Evolutionary conservation across 2,113 vertebrate species (phyloP).

Genomic region (Notarius lentiginosus): DNA sequence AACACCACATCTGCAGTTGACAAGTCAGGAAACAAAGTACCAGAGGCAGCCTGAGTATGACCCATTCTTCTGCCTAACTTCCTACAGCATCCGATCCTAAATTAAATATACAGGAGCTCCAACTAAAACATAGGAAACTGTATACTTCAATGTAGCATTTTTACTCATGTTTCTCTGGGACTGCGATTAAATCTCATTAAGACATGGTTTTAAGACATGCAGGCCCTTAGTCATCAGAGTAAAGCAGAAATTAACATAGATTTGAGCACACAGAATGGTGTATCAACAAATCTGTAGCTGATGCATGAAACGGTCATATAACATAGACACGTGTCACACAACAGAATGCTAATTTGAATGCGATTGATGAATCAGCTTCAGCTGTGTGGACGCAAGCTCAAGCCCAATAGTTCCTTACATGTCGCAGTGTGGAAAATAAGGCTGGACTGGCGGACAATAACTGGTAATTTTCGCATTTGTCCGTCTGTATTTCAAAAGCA

Average conservation of each 20-base stretch:
- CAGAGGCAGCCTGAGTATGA: background rate
- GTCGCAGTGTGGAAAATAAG: too few relatives aligned
- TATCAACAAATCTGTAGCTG: background rate
- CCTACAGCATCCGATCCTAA: conserved; percentile 17
- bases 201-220: background rate
- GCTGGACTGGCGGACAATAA: too few relatives aligned
- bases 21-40: conserved; percentile 25
- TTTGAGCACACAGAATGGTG: background rate
- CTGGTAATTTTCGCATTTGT: too few relatives aligned
- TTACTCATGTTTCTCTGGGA: background rate
- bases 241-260: background rate
- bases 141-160: conserved; percentile 36
- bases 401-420: background rate
- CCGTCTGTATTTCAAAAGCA: too few relatives aligned
- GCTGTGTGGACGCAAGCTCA: background rate
- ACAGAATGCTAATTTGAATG: background rate
- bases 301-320: too few relatives aligned
- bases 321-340: background rate
- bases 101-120: conserved; percentile 5
- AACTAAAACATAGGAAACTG: conserved; percentile 27
- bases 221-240: background rate
- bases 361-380: background rate
- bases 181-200: conserved; percentile 19
- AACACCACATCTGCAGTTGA: conserved; percentile 12
- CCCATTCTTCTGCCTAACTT: background rate